Evolutionary conservation across 2,888 invertebrate genomes (phyloP).

Genomic region (Carcina quercana): DNA sequence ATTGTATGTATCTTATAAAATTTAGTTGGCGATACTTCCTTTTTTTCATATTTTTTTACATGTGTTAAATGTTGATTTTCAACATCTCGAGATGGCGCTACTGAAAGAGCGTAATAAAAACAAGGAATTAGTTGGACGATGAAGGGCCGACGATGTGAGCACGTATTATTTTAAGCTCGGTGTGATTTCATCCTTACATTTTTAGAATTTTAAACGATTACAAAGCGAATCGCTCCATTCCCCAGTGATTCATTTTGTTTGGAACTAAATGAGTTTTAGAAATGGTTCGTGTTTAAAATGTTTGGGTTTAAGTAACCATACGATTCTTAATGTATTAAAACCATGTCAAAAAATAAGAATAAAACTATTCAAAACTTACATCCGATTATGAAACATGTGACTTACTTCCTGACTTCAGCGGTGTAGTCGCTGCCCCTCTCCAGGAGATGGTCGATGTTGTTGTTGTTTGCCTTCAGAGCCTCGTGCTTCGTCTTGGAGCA

Average conservation of each 20-base stretch:
- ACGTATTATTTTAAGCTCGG: slow-evolving; percentile 42
- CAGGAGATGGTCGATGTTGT: slow-evolving; percentile 83
- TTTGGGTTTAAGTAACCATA: no score
- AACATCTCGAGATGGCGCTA: no score
- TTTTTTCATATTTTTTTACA: no score
- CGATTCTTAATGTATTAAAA: no score
- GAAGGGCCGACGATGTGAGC: slow-evolving; percentile 46
- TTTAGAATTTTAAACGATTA: slow-evolving; percentile 37
- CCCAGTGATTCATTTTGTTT: slow-evolving; percentile 10
- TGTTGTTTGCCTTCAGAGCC: slow-evolving; percentile 80
- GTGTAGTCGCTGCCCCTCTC: slow-evolving; percentile 88
- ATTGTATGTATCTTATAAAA: no score
- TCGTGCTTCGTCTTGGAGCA: slow-evolving; percentile 91
- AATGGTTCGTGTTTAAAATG: slow-evolving; percentile 1
- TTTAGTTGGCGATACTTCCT: no score
- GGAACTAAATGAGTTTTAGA: slow-evolving; percentile 3
- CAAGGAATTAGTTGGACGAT: slow-evolving; percentile 48
- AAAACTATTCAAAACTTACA: neutral
- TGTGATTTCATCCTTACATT: slow-evolving; percentile 45
- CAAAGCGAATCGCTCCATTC: slow-evolving; percentile 8
- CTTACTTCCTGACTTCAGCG: slow-evolving; percentile 89
- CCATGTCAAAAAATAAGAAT: no score
- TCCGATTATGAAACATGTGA: slow-evolving; percentile 16
- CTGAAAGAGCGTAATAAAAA: slow-evolving; percentile 44
- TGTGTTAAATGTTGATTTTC: no score